Base-by-base conservation (phyloP, 2,888 invertebrate species). In the Nymphalis polychloros region DNA sequence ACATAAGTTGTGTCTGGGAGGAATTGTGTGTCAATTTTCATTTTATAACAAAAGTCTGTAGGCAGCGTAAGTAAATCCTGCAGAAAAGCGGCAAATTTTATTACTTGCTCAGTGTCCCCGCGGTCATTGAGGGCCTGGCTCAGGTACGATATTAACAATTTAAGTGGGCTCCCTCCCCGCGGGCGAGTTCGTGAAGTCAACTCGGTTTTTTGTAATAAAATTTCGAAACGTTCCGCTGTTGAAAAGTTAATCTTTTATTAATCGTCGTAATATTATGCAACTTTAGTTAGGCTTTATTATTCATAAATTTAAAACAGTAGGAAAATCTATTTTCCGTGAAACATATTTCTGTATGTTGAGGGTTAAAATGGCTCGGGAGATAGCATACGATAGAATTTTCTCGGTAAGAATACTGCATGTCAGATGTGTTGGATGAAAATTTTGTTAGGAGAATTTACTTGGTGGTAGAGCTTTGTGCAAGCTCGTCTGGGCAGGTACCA, bases 21-120 rank as follows among this genome's bases (percentile, higher is more conserved):
- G 64, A 62, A 68, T 64, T 64, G 55, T 64, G 64, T 64, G 64
- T 68, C 68, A 68, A 61, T 68, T 64, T 64, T 64, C 64, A 64
- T 68, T 61, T 68, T 23, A 52, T 23, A 31, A 20, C 53, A n/a
- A 64, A 55, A 50, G 59, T 23, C 49, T 17, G 59, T 59, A 48
- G 31, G 55, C 55, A 46, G 35, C 53, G 49, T 64, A 64, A 49
- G 62, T 47, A 57, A 57, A 61, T 41, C 59, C 59, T 49, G 23
- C 16, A 52, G 52, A 27, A 52, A 16, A 27, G 23, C 52, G 52
- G 52, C 16, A 60, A 65, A 60, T 52, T n/a, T 65, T 60, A 31
- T 57, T 52, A 65, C 59, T 23, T 20, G 20, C 27, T 23, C 50
- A 8, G 47, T 55, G 65, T 60, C 65, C 59, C 59, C 59, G 50